Evolutionary conservation across 2,888 invertebrate species (phyloP), one percentile per base, ranked within the genome.

Genomic region (Phorcus lineatus): DNA sequence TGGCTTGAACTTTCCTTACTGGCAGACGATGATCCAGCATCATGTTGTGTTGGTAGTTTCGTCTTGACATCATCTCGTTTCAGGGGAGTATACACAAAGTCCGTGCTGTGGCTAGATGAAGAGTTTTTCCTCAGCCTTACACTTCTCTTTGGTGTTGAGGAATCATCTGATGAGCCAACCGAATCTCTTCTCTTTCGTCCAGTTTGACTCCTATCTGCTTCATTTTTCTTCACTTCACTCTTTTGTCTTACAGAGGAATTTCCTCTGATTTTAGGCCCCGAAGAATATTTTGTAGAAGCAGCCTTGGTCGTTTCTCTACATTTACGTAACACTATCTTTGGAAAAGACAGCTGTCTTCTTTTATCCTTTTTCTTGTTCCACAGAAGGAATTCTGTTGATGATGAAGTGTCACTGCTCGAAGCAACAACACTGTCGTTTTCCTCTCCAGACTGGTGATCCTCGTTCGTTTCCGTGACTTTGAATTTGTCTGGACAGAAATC

Each of bases 301-400:
- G 3, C n/a, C 17, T 36, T 19, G 40, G 17, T 40, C 16, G 36
- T 70, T 62, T 62, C 62, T 70, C 40, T 70, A 40, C 70, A 70
- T 70, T 70, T 70, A 1, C 70, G 31, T 31, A 70, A 36, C 11
- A 70, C 70, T 40, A 70, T 70, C 36, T 70, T 70, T 19, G 70
- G 70, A 40, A 70, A 70, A 17, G 40, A 70, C n/a, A 70, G 11
- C 47, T 47, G 47, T 70, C 36, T 70, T 19, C 19, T 28, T 40
- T 70, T 70, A n/a, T 70, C 70, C 40, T 40, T 70, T 36, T 70
- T 70, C 70, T 70, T 70, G n/a, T 36, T 70, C 70, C 70, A 70
- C 28, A 70, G 36, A 16, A 70, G 19, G 9, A 70, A 40, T n/a
- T 70, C 70, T 19, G 31, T 31, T 13, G 70, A 40, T 19, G 70